These are phyloP conservation scores for Dasypus novemcinctus DNA, from an alignment of 2,113 vertebrate species.

Conservation along the genomic window DNA sequence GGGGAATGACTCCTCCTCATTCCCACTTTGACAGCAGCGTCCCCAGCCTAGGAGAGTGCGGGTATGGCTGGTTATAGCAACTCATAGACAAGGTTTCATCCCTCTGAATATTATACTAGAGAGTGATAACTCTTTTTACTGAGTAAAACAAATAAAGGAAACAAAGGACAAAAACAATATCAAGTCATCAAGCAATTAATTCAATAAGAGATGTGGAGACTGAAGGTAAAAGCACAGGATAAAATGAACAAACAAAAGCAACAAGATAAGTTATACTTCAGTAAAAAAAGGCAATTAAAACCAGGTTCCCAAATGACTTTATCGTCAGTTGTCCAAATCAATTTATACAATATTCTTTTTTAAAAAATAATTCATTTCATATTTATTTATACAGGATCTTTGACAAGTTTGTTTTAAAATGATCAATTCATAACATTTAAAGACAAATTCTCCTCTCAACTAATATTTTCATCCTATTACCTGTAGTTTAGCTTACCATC, in stretches of 20 bases:
- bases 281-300: neutral
- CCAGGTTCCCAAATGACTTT: neutral
- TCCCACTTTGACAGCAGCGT: neutral
- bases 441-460: no score
- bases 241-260: neutral
- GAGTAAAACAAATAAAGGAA: constrained; percentile 11
- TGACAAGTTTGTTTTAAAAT: no score
- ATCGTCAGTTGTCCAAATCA: neutral
- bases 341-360: neutral
- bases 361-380: no score
- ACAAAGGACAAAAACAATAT: neutral
- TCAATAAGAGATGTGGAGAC: neutral
- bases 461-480: no score
- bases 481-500: no score
- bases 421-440: no score
- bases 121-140: neutral
- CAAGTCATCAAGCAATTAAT: neutral
- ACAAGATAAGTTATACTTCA: neutral
- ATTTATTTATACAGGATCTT: no score
- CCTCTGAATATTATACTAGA: neutral
- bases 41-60: neutral
- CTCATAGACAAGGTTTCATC: neutral
- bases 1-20: neutral
- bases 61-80: neutral
- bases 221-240: neutral